phyloP scores from a whole-genome alignment of 2,113 vertebrate species.

The Okapia johnstoni region DNA sequence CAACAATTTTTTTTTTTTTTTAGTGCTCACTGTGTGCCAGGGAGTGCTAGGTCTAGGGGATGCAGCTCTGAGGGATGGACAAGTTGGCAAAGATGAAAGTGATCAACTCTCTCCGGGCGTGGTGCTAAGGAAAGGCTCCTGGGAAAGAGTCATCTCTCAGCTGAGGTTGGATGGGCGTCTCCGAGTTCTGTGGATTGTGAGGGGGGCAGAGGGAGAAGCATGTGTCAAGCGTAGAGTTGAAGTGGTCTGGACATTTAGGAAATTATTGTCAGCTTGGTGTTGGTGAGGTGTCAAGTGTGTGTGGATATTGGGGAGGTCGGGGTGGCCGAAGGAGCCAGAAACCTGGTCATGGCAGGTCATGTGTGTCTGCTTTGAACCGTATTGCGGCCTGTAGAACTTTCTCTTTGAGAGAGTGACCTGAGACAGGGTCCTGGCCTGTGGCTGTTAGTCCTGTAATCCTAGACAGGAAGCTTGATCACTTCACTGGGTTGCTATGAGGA shows the following conservation, averaged over 20 bases:
- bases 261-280: background rate
- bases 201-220: background rate
- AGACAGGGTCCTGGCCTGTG: background rate
- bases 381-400: background rate
- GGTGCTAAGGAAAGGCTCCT: background rate
- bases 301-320: background rate
- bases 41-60: background rate
- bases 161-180: background rate
- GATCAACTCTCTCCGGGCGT: accelerated
- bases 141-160: background rate
- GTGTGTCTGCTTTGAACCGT: background rate
- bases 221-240: background rate
- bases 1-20: background rate
- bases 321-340: background rate
- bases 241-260: background rate
- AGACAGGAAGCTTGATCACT: background rate
- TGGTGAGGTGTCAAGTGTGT: background rate
- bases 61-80: background rate
- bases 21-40: background rate
- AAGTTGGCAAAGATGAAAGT: background rate
- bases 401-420: background rate
- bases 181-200: background rate
- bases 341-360: background rate
- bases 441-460: background rate
- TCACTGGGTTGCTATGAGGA: background rate